These are phyloP conservation scores for Odontocolon sp. DNA, from an alignment of 2,888 invertebrate species.

Conservation along the genomic window DNA sequence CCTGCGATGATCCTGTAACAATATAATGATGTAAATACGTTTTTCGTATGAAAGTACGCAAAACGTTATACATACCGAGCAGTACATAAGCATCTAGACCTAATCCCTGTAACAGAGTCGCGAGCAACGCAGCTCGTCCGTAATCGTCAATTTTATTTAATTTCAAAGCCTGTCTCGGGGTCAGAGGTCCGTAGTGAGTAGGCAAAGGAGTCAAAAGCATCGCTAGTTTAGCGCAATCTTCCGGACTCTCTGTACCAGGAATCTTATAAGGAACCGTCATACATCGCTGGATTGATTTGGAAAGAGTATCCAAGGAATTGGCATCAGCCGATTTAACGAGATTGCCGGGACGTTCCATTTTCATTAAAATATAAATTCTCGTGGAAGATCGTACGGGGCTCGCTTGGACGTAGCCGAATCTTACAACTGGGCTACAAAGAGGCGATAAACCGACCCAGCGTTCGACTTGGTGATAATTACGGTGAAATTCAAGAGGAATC, in stretches of 20 bases:
- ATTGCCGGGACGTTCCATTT: conserved; percentile 73
- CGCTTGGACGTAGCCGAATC: conserved; percentile 78
- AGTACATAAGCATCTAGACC: conserved; percentile 74
- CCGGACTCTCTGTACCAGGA: conserved; percentile 69
- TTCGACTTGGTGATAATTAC: conserved; percentile 77
- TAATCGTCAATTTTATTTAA: conserved; percentile 78
- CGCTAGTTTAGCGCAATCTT: conserved; percentile 72
- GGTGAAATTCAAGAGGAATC: conserved; percentile 74
- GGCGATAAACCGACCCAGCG: conserved; percentile 76
- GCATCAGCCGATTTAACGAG: conserved; percentile 67
- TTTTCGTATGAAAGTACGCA: neutral
- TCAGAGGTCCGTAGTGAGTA: conserved; percentile 75
- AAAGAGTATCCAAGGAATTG: conserved; percentile 64
- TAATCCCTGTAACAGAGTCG: conserved; percentile 73
- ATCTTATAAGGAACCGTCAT: conserved; percentile 74
- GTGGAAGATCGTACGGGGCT: conserved; percentile 70
- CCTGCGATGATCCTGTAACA: conserved; percentile 74
- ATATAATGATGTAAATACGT: neutral
- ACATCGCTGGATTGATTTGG: conserved; percentile 76
- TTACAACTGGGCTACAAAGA: conserved; percentile 72
- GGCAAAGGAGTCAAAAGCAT: conserved; percentile 75
- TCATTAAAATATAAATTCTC: conserved; percentile 76
- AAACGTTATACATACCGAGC: conserved; percentile 67
- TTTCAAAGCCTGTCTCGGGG: conserved; percentile 76
- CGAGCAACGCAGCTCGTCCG: conserved; percentile 76